Evolutionary conservation across 1,140 invertebrate species (phyloP).

Genomic region (Tetramorium parvispinum): DNA sequence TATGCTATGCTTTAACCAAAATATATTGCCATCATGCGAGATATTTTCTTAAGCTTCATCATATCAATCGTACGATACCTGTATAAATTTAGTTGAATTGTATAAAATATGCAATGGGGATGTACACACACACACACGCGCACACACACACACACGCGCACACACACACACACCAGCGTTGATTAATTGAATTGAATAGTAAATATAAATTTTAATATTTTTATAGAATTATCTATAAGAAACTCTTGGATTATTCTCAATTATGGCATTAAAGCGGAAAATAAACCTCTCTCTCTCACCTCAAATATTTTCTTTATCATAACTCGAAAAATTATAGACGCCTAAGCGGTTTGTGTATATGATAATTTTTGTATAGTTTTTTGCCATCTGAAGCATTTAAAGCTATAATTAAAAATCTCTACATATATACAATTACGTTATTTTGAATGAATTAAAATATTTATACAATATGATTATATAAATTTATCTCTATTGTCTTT

Average conservation of each 20-base stretch:
- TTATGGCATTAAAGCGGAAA: neutral
- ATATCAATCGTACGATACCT: slow-evolving; percentile 9
- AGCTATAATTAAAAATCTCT: neutral
- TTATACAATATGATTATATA: neutral
- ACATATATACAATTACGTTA: neutral
- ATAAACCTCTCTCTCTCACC: neutral
- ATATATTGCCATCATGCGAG: slow-evolving; percentile 6
- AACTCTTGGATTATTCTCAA: neutral
- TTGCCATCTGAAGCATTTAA: neutral
- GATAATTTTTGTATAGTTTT: neutral
- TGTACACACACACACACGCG: too few relatives aligned
- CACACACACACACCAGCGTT: neutral
- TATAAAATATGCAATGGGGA: neutral
- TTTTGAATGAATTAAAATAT: neutral
- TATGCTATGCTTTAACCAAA: neutral
- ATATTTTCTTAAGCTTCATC: slow-evolving; percentile 34
- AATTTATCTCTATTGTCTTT: neutral
- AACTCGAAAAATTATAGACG: neutral
- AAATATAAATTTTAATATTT: slow-evolving; percentile 21
- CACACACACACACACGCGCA: neutral
- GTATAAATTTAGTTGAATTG: neutral
- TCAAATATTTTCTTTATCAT: neutral
- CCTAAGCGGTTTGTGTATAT: neutral
- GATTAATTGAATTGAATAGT: neutral
- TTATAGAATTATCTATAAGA: neutral